Evolutionary conservation across 2,113 vertebrate genomes (phyloP).

Genomic region (Mastomys natalensis): DNA sequence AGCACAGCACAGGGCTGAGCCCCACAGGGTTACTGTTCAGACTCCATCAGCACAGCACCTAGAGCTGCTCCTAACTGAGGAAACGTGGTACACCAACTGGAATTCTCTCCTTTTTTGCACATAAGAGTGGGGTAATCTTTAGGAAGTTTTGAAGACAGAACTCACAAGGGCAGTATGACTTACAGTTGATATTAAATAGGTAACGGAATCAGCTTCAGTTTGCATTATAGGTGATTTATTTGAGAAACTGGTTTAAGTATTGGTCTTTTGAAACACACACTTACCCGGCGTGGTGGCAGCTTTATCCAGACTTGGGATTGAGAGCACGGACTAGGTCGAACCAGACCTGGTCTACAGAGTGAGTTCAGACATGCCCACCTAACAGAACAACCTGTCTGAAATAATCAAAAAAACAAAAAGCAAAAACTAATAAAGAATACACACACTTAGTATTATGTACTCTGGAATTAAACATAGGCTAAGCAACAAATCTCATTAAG

Average conservation of each 20-base stretch:
- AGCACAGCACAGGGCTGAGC: background rate
- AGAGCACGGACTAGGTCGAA: too few species aligned
- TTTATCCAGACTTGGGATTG: too few species aligned
- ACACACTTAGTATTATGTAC: too few species aligned
- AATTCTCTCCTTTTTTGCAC: slow-evolving; percentile 20
- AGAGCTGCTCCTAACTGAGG: background rate
- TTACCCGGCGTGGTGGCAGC: too few species aligned
- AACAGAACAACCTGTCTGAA: too few species aligned
- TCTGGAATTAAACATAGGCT: slow-evolving; percentile 29
- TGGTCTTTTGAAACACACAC: background rate
- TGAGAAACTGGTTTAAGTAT: slow-evolving; percentile 40
- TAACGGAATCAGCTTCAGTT: background rate
- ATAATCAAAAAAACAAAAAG: too few species aligned
- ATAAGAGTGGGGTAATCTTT: background rate
- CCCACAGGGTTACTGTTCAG: slow-evolving; percentile 22
- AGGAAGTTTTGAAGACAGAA: slow-evolving; percentile 41
- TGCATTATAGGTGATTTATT: slow-evolving; percentile 50
- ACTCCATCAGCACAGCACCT: background rate
- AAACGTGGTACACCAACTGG: background rate
- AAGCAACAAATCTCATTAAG: background rate
- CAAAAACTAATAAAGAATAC: too few species aligned
- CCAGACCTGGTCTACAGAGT: too few species aligned
- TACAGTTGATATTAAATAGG: slow-evolving; percentile 28
- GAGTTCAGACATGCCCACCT: too few species aligned
- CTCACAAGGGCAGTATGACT: slow-evolving; percentile 1